Percentiles rank a stretch among this genome's conserved stretches.
These are phyloP conservation scores for Suricata suricatta DNA, from an alignment of 2,113 vertebrate genomes.

Conservation along the genomic window DNA sequence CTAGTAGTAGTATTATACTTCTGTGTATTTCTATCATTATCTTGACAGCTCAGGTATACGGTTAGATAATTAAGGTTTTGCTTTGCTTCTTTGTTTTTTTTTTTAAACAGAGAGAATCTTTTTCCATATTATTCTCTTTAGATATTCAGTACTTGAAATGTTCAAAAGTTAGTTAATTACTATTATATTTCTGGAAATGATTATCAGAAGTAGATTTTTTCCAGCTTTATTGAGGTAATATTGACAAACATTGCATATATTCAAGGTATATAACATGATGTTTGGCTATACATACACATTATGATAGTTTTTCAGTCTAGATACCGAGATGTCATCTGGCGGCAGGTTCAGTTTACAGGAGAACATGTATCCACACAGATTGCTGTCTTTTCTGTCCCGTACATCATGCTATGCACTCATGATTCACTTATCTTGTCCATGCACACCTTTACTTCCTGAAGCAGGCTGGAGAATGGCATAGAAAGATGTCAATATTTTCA, in stretches of 20 bases:
- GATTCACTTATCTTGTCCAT: neutral
- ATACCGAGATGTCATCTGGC: neutral
- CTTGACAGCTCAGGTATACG: neutral
- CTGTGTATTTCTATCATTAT: neutral
- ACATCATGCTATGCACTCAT: accelerated
- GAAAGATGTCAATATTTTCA: constrained; percentile 4
- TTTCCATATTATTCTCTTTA: neutral
- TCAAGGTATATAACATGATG: neutral
- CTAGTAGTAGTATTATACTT: neutral
- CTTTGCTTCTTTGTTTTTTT: neutral
- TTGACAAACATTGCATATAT: neutral
- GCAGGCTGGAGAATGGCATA: neutral
- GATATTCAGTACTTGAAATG: neutral
- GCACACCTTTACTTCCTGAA: neutral
- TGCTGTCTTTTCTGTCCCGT: neutral
- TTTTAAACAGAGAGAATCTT: neutral
- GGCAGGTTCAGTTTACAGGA: neutral
- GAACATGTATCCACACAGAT: neutral
- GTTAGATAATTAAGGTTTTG: neutral
- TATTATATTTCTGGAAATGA: neutral
- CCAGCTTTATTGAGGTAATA: neutral
- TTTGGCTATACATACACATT: neutral
- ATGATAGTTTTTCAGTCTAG: neutral
- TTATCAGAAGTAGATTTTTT: neutral
- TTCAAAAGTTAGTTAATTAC: neutral